phyloP scores from a whole-genome alignment of 2,797 vertebrate genomes.

The Liparis tanakae region DNA sequence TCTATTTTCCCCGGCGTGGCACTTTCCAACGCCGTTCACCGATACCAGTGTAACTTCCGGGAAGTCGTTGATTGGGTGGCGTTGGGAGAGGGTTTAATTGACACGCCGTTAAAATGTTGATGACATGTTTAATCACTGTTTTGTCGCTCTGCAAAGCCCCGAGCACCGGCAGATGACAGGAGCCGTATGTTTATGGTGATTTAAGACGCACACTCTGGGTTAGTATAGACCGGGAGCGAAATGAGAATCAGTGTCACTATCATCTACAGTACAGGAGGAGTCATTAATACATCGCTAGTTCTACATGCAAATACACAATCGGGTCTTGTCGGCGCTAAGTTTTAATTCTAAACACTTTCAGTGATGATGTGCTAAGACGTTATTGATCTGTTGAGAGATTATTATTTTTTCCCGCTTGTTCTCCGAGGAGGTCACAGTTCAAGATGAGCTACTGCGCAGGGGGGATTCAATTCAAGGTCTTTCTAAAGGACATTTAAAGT shows the following conservation, averaged over 20 bases:
- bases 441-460: conserved; percentile 9
- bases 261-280: conserved; percentile 4
- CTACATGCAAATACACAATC: neutral
- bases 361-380: conserved; percentile 21
- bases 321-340: conserved; percentile 3
- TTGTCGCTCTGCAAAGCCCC: conserved; percentile 41
- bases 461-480: conserved; percentile 7
- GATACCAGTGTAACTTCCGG: conserved; percentile 27
- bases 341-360: conserved; percentile 13
- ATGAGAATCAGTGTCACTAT: conserved; percentile 9
- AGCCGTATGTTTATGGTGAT: conserved; percentile 69
- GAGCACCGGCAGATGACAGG: conserved; percentile 57
- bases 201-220: conserved; percentile 40
- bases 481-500: conserved; percentile 10
- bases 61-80: conserved; percentile 38
- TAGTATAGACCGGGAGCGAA: conserved; percentile 24
- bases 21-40: conserved; percentile 47
- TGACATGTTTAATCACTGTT: conserved; percentile 70
- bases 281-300: conserved; percentile 6
- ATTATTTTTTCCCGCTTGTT: conserved; percentile 16
- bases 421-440: conserved; percentile 22
- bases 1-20: conserved; percentile 49
- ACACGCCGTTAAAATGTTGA: conserved; percentile 58
- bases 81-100: conserved; percentile 47
- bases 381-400: conserved; percentile 31